A percentile compares a stretch with the other conserved stretches of the same genome.
phyloP scores from a whole-genome alignment of 2,888 invertebrate species.

The Andrena flavipes region DNA sequence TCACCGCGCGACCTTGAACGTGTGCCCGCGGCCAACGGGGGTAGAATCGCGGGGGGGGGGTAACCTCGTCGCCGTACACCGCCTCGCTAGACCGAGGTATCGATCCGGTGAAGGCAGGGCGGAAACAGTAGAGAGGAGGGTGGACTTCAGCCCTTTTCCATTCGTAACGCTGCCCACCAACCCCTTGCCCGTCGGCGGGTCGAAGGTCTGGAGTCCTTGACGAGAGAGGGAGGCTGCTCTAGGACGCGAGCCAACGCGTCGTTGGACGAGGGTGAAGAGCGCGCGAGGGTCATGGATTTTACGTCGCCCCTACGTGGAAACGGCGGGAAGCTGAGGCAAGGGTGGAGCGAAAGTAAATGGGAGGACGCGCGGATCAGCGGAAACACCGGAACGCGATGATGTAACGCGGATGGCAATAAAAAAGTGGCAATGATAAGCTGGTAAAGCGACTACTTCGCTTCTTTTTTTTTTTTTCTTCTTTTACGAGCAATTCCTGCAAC shows the following conservation, averaged over 20 bases:
- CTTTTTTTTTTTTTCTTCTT: too few species aligned
- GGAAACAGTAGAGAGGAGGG: background rate
- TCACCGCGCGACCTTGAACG: conserved; percentile 63
- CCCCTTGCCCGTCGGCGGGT: conserved; percentile 45
- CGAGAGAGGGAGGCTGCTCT: conserved; percentile 43
- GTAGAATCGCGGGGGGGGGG: conserved; percentile 52
- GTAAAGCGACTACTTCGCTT: background rate
- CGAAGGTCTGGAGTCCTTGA: conserved; percentile 68
- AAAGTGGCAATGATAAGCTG: conserved; percentile 19
- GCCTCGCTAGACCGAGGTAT: conserved; percentile 55
- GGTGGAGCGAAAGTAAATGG: conserved; percentile 26
- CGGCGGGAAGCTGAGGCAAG: background rate
- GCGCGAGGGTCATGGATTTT: conserved; percentile 53
- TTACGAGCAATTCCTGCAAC: background rate
- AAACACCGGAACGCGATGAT: background rate
- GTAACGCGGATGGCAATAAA: conserved; percentile 1
- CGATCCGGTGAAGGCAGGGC: conserved; percentile 56
- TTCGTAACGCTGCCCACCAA: conserved; percentile 42
- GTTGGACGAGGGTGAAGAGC: conserved; percentile 17
- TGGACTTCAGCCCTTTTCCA: conserved; percentile 43
- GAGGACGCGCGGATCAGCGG: conserved; percentile 6
- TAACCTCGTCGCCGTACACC: conserved; percentile 14
- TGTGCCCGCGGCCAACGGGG: conserved; percentile 42
- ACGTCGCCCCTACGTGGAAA: conserved; percentile 7
- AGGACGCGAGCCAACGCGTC: background rate